Percentiles rank a stretch among this genome's conserved stretches.
phyloP scores from a whole-genome alignment of 2,113 vertebrate species.

The Tylochromis polylepis region DNA sequence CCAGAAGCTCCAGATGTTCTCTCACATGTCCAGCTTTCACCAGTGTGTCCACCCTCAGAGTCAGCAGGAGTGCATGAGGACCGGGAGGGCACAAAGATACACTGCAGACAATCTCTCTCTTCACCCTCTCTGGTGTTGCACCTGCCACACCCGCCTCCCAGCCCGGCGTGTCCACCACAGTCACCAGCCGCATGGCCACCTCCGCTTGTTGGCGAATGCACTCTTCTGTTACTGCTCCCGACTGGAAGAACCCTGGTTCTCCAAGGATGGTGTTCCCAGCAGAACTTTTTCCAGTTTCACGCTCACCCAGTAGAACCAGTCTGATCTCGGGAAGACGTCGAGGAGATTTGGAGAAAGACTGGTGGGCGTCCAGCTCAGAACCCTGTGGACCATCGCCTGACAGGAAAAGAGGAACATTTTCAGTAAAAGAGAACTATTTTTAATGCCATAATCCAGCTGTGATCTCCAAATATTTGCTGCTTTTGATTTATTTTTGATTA shows the following conservation, averaged over 20 bases:
- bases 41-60: conserved; percentile 63
- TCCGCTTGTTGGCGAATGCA: conserved; percentile 62
- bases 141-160: conserved; percentile 67
- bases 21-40: conserved; percentile 41
- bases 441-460: neutral
- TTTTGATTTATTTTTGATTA: neutral
- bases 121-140: conserved; percentile 64
- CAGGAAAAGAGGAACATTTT: neutral
- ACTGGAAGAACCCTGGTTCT: conserved; percentile 28
- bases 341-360: conserved; percentile 59
- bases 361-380: conserved; percentile 49
- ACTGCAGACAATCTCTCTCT: conserved; percentile 59
- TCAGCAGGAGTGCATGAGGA: conserved; percentile 68
- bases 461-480: neutral
- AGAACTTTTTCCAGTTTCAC: conserved; percentile 74
- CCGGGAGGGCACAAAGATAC: conserved; percentile 65
- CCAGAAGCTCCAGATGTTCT: conserved; percentile 69
- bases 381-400: conserved; percentile 53
- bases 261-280: conserved; percentile 66
- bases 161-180: conserved; percentile 70
- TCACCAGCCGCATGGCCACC: conserved; percentile 58
- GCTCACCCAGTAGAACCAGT: conserved; percentile 70
- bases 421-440: neutral
- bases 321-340: conserved; percentile 64
- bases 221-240: conserved; percentile 61